Conservation (phyloP, 2,888 invertebrate genomes). For the Agonopterix subpropinquella region DNA sequence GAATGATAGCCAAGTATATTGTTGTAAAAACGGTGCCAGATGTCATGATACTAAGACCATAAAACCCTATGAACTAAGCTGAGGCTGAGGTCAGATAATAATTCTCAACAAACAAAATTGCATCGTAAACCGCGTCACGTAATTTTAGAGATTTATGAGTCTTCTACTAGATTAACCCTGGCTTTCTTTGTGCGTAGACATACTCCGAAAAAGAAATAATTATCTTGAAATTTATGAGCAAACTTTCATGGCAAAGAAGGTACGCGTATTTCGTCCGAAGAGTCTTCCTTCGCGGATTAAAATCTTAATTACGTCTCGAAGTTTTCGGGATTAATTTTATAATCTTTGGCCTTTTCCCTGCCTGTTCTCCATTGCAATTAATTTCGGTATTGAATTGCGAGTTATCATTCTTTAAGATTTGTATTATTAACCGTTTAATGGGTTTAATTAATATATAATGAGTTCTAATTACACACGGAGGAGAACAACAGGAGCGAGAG, state of each 20-base stretch:
- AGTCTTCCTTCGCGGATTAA: slow-evolving; percentile 49
- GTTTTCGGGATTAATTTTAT: slow-evolving; percentile 57
- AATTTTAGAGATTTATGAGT: slow-evolving; percentile 6
- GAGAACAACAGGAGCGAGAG: not conserved
- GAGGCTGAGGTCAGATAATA: slow-evolving; percentile 13
- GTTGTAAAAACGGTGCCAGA: not conserved
- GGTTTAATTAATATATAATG: slow-evolving; percentile 7
- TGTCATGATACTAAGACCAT: not conserved
- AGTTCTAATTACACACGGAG: slow-evolving; percentile 1
- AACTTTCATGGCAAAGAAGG: slow-evolving; percentile 42
- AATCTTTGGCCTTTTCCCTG: slow-evolving; percentile 42
- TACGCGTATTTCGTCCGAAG: slow-evolving; percentile 45
- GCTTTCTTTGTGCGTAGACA: slow-evolving; percentile 3
- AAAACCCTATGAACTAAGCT: slow-evolving; percentile 13
- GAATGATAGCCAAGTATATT: no score
- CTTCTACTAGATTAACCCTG: slow-evolving; percentile 1
- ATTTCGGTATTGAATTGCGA: slow-evolving; percentile 26
- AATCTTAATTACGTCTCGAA: slow-evolving; percentile 63
- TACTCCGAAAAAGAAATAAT: slow-evolving; percentile 35
- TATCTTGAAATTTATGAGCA: slow-evolving; percentile 55
- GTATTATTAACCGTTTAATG: slow-evolving; percentile 11
- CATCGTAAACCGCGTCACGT: slow-evolving; percentile 2
- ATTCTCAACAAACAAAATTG: slow-evolving; percentile 7
- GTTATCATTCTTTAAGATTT: slow-evolving; percentile 21
- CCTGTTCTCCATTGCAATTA: slow-evolving; percentile 3